phyloP scores from a whole-genome alignment of 1,140 invertebrate genomes.

The Oscheius sp. region DNA sequence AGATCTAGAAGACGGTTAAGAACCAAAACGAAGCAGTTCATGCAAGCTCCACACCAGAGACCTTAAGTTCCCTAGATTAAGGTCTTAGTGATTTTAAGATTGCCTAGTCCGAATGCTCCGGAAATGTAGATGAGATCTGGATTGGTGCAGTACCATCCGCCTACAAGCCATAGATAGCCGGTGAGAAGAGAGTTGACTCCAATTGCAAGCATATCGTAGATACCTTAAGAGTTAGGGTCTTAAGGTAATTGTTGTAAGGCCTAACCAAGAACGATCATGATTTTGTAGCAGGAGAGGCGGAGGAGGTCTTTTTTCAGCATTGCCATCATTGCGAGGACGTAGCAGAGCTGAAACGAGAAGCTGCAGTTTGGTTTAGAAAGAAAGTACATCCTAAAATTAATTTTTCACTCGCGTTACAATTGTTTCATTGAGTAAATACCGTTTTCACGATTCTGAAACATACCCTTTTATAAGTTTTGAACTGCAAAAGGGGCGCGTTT shows the following conservation, averaged over 20 bases:
- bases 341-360: too few species aligned
- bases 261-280: not conserved
- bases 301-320: not conserved
- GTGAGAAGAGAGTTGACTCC: slow-evolving; percentile 15
- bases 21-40: slow-evolving; percentile 18
- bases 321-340: not conserved
- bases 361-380: too few species aligned
- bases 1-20: slow-evolving; percentile 21
- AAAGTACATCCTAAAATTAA: too few species aligned
- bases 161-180: slow-evolving; percentile 13
- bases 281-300: not conserved
- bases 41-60: slow-evolving; percentile 23
- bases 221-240: too few species aligned
- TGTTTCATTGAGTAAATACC: too few species aligned
- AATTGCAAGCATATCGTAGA: slow-evolving; percentile 3
- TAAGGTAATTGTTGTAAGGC: too few species aligned
- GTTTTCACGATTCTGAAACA: too few species aligned
- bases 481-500: too few species aligned
- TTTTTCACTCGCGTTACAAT: too few species aligned
- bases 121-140: not conserved
- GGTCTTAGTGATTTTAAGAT: too few species aligned
- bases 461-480: too few species aligned
- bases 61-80: not conserved
- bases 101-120: slow-evolving; percentile 15
- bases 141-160: slow-evolving; percentile 19